Evolutionary conservation across 92 coral and sea anemone species (phyloP).

Genomic region (Heliopora coerulea): DNA sequence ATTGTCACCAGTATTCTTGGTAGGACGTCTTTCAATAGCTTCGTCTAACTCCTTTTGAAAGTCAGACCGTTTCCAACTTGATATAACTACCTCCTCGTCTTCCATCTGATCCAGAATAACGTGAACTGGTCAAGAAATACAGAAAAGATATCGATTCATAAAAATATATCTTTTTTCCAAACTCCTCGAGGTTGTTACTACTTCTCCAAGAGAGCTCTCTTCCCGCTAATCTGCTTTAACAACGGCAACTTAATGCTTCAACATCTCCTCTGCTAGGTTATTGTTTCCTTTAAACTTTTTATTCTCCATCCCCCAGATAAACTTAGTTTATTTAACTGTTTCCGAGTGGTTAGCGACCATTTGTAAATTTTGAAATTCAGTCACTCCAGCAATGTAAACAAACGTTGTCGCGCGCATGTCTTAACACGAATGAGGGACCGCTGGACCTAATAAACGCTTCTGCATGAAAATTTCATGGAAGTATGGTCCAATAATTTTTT

Average conservation of each 20-base stretch:
- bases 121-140: no score
- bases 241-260: no score
- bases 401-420: conserved; percentile 1
- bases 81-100: conserved; percentile 19
- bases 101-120: not conserved
- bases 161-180: no score
- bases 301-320: not conserved
- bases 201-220: no score
- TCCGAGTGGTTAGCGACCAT: conserved; percentile 19
- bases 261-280: no score
- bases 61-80: conserved; percentile 24
- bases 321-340: not conserved
- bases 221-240: no score
- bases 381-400: conserved; percentile 43
- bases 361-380: conserved; percentile 22
- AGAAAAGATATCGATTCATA: no score
- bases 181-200: no score
- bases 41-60: conserved; percentile 7
- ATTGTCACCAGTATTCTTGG: not conserved
- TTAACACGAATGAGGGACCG: not conserved
- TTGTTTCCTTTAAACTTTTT: not conserved
- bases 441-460: not conserved
- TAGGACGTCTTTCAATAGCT: not conserved
- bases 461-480: no score
- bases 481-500: no score